Evolutionary conservation across 2,113 vertebrate genomes (phyloP).

Genomic region (Heterochromis multidens): DNA sequence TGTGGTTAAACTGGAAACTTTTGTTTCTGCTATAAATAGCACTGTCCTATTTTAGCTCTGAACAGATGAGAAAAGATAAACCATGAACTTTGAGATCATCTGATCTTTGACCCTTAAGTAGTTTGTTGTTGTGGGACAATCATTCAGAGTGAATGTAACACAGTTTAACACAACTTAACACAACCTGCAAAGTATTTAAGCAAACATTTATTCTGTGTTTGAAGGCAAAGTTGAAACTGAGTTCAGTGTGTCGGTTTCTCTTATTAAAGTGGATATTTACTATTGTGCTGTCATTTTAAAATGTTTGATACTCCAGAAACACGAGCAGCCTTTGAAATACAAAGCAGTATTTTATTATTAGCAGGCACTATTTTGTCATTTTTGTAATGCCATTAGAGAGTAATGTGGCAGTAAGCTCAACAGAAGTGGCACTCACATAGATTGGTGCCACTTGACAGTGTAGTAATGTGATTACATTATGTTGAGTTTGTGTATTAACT

Average conservation of each 20-base stretch:
- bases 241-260: neutral
- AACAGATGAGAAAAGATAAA: slow-evolving; percentile 39
- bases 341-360: neutral
- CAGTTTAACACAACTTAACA: neutral
- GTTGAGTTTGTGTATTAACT: neutral
- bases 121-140: slow-evolving; percentile 23
- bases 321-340: neutral
- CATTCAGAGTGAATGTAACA: neutral
- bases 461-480: slow-evolving; percentile 23
- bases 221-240: slow-evolving; percentile 18
- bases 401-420: neutral
- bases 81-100: slow-evolving; percentile 19
- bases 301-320: neutral
- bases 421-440: neutral
- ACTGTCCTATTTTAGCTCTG: neutral
- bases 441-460: neutral
- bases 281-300: slow-evolving; percentile 3
- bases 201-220: neutral
- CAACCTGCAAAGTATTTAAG: neutral
- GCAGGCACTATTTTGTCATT: neutral
- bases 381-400: neutral
- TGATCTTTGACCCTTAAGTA: slow-evolving; percentile 8
- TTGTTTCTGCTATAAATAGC: slow-evolving; percentile 45
- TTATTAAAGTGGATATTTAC: neutral
- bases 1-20: slow-evolving; percentile 45